Base-by-base conservation (phyloP, 2,113 vertebrate genomes). In the Diphyllodes magnificus region DNA sequence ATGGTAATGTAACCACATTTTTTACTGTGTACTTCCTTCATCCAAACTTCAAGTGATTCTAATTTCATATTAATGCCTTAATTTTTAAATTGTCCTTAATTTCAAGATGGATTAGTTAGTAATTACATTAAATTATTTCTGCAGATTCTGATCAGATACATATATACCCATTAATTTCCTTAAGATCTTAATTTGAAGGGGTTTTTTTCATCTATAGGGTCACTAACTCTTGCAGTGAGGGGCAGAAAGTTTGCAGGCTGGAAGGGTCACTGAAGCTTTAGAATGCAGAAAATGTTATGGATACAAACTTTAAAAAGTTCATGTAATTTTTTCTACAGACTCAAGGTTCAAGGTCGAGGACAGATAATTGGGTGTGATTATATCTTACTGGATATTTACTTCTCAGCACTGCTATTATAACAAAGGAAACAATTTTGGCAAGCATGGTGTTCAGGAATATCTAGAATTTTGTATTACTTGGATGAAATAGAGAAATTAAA, bases 1-100 rank as follows among this genome's bases (percentile, higher is more conserved):
- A 76, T 83, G 75, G 25, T 71, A 70, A 70, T 59, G 47, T 80
- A 90, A 92, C 66, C 65, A 56, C 27, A 37, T 59, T 70, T 90
- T 86, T 86, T 80, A 53, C 60, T 50, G 23, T 47, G 68, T 91
- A 25, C 35, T 92, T 90, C 57, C 79, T 87, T 79, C 87, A 81
- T 66, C 56, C 21, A 42, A 66, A 84, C 39, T 81, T 86, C 42
- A 77, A 81, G 80, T 73, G 45, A 77, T 81, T 93, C 70, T 75
- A 77, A 90, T 92, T 73, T 95, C 64, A 63, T 88, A 65, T 47
- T 60, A 76, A 51, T 77, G 39, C 39, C 86, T 88, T 96, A 60
- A 92, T 91, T 92, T 95, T 92, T 51, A 93, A 89, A 92, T 88
- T 73, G 44, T 83, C 20, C 39, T 81, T 66, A 39, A 92, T 94